Percentiles rank a stretch among this genome's conserved stretches.
These are phyloP conservation scores for Scelioninae gen. 2 DNA, from an alignment of 2,888 invertebrate genomes.

Conservation along the genomic window DNA sequence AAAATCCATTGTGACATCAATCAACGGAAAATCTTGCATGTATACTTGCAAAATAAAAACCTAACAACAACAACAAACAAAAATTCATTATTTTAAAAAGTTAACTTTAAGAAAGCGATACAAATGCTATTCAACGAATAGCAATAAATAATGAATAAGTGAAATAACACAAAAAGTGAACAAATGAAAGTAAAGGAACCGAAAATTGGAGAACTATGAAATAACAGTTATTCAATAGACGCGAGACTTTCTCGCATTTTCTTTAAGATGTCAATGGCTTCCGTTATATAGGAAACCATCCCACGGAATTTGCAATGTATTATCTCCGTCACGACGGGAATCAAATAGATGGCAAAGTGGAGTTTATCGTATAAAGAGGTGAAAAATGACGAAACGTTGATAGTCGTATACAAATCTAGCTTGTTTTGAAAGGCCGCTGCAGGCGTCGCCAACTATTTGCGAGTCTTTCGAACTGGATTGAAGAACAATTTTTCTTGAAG, in stretches of 20 bases:
- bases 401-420: constrained; percentile 50
- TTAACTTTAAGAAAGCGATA: too few relatives aligned
- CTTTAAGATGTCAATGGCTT: constrained; percentile 40
- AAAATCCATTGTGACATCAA: too few relatives aligned
- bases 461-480: constrained; percentile 65
- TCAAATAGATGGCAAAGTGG: constrained; percentile 47
- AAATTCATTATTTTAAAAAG: too few relatives aligned
- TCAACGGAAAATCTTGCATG: too few relatives aligned
- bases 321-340: constrained; percentile 54
- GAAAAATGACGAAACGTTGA: constrained; percentile 52
- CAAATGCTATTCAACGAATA: too few relatives aligned
- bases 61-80: too few relatives aligned
- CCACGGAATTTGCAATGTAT: constrained; percentile 49
- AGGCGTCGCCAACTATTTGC: constrained; percentile 57
- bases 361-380: constrained; percentile 42
- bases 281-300: constrained; percentile 42
- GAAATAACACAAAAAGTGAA: too few relatives aligned
- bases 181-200: too few relatives aligned
- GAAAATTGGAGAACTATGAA: constrained; percentile 14
- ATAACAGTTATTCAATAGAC: constrained; percentile 41
- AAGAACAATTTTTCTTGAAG: constrained; percentile 69
- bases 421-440: constrained; percentile 59
- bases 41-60: too few relatives aligned
- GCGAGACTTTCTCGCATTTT: constrained; percentile 34
- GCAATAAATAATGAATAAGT: too few relatives aligned